Conservation (phyloP, 1,140 invertebrate genomes). For the Carposina sasakii region DNA sequence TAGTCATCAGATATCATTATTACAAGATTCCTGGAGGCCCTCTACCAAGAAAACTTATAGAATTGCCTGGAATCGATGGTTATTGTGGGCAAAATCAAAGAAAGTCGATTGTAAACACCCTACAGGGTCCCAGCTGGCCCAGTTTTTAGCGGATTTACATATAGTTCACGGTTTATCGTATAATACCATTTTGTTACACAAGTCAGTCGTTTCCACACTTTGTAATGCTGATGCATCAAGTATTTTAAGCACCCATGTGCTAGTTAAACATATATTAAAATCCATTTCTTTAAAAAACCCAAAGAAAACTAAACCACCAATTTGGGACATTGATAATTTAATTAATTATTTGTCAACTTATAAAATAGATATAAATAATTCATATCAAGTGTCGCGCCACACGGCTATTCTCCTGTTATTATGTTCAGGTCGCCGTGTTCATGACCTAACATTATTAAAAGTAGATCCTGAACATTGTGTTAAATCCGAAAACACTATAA, state of each 20-base stretch:
- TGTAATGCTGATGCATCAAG: neutral
- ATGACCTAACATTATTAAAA: neutral
- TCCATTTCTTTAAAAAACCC: neutral
- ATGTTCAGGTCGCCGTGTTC: neutral
- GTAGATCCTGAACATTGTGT: neutral
- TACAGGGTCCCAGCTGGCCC: neutral
- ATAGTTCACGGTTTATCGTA: neutral
- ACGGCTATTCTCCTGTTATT: neutral
- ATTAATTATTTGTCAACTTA: neutral
- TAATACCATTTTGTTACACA: neutral
- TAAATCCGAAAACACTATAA: neutral
- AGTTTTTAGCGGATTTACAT: neutral
- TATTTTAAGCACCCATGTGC: neutral
- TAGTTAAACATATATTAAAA: neutral
- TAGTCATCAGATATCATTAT: neutral
- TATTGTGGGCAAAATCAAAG: neutral
- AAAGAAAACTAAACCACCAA: neutral
- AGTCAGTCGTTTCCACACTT: conserved; percentile 8
- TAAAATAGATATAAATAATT: neutral
- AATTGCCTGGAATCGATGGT: neutral
- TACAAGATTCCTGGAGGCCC: neutral
- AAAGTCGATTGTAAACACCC: neutral
- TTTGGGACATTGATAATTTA: neutral
- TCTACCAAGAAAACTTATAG: neutral
- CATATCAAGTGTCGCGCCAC: neutral